phyloP scores from a whole-genome alignment of 2,113 vertebrate genomes.

The Mirounga angustirostris region DNA sequence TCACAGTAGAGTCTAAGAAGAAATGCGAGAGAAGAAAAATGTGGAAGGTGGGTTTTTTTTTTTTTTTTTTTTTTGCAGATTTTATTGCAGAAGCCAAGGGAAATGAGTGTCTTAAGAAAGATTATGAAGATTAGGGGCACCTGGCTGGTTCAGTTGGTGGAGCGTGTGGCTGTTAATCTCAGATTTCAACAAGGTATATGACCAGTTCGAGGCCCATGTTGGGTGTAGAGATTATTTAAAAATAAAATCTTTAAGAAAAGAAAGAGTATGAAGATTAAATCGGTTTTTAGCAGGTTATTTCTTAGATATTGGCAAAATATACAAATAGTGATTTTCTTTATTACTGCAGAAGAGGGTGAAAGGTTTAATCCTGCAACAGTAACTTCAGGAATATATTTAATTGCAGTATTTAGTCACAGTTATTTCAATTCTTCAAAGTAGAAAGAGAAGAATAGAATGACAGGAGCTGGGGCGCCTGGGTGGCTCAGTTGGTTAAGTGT shows the following conservation, averaged over 20 bases:
- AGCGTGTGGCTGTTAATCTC: not conserved
- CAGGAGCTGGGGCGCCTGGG: not conserved
- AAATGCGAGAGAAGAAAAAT: constrained; percentile 39
- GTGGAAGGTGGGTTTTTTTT: not conserved
- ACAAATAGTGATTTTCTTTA: constrained; percentile 19
- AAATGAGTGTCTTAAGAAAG: constrained; percentile 14
- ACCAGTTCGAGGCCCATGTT: not conserved
- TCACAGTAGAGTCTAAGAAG: not conserved
- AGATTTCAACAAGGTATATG: no score
- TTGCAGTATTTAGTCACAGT: constrained; percentile 2
- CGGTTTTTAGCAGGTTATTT: not conserved
- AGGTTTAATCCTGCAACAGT: constrained; percentile 3
- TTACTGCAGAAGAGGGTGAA: not conserved
- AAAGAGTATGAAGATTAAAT: not conserved
- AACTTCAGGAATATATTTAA: constrained; percentile 44
- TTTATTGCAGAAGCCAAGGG: not conserved
- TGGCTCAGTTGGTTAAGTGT: not conserved
- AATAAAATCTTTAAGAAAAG: not conserved
- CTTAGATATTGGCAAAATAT: constrained; percentile 29
- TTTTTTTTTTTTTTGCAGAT: not conserved
- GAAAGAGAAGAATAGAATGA: not conserved
- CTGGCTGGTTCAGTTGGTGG: not conserved
- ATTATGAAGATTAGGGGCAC: not conserved
- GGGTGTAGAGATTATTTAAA: not conserved
- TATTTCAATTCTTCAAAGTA: constrained; percentile 46